Evolutionary conservation across 2,888 invertebrate genomes (phyloP).

Genomic region (Pardosa pseudoannulata): DNA sequence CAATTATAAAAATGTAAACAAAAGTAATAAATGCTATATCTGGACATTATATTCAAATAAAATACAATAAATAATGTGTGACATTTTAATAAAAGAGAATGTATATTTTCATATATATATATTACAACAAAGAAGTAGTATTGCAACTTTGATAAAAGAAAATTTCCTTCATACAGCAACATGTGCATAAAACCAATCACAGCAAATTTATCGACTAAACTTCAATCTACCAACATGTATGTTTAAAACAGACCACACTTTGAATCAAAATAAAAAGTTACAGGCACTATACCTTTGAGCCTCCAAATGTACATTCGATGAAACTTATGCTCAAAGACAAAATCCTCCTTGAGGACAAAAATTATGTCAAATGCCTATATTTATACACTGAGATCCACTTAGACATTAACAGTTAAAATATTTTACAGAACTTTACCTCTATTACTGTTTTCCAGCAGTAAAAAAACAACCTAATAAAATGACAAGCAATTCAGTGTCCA

Average conservation of each 20-base stretch:
- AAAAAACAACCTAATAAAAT: not conserved
- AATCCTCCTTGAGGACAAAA: not conserved
- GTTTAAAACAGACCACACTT: not conserved
- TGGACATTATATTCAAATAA: slow-evolving; percentile 18
- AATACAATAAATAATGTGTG: slow-evolving; percentile 11
- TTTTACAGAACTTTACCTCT: not conserved
- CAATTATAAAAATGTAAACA: slow-evolving; percentile 7
- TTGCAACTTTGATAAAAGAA: slow-evolving; percentile 11
- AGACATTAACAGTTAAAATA: not conserved
- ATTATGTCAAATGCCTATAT: not conserved
- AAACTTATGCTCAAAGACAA: slow-evolving; percentile 8
- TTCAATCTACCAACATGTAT: not conserved
- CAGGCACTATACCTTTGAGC: slow-evolving; percentile 15
- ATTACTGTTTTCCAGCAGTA: not conserved
- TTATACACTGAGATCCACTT: slow-evolving; percentile 5
- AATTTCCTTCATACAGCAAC: not conserved
- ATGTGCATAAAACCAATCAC: slow-evolving; percentile 19
- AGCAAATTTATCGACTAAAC: slow-evolving; percentile 2
- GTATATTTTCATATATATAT: slow-evolving; percentile 10
- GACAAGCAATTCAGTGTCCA: not conserved
- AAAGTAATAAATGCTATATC: not conserved
- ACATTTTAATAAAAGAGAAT: not conserved
- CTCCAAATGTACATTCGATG: slow-evolving; percentile 14
- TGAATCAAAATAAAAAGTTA: not conserved
- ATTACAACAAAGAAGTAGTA: slow-evolving; percentile 13